Evolutionary conservation across 2,797 vertebrate genomes (phyloP).

Genomic region (Podarcis siculus): DNA sequence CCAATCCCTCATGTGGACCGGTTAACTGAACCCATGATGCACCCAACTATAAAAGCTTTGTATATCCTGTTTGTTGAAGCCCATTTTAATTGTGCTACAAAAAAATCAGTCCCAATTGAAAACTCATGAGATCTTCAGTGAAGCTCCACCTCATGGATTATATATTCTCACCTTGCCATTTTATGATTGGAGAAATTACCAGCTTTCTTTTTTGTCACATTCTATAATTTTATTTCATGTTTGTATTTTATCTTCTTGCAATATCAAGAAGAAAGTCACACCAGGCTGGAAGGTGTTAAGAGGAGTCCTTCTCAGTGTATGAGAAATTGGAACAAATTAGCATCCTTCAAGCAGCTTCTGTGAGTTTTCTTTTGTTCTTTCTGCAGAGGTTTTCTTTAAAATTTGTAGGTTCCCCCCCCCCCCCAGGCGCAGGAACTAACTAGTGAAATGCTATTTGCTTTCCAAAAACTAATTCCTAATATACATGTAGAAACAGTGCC

Average conservation of each 20-base stretch:
- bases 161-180: background rate
- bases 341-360: background rate
- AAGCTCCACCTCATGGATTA: background rate
- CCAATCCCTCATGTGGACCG: too few relatives aligned
- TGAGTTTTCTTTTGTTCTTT: constrained; percentile 35
- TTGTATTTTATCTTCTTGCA: constrained; percentile 17
- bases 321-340: constrained; percentile 46
- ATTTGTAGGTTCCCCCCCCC: background rate
- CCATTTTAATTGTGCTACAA: background rate
- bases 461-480: constrained; percentile 44
- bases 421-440: constrained; percentile 15
- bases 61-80: background rate
- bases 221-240: constrained; percentile 21
- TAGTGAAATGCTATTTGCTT: constrained; percentile 58
- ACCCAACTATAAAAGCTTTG: background rate
- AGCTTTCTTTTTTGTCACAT: background rate
- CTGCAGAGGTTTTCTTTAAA: constrained; percentile 36
- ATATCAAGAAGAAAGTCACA: background rate
- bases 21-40: too few relatives aligned
- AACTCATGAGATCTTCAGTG: background rate
- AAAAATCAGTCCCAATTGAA: background rate
- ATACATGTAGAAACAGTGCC: constrained; percentile 20
- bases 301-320: background rate
- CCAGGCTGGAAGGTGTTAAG: background rate
- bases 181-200: background rate